Evolutionary conservation across 2,113 vertebrate species (phyloP).

Genomic region (Epinephelus cyanopodus): DNA sequence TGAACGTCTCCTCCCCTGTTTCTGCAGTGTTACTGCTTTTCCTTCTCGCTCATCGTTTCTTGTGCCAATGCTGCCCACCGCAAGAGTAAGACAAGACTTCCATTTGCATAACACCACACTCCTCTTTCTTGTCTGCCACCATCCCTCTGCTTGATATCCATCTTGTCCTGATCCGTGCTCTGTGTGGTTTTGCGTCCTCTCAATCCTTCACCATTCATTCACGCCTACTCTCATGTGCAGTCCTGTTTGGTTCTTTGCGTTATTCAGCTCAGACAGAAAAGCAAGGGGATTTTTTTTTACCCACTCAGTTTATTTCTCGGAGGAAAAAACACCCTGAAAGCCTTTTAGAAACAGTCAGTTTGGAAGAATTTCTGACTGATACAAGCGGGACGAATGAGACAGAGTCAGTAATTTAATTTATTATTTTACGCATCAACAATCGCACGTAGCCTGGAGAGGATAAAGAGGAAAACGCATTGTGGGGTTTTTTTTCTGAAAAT

Average conservation of each 20-base stretch:
- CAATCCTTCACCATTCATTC: slow-evolving; percentile 70
- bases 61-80: slow-evolving; percentile 73
- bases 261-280: slow-evolving; percentile 53
- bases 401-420: slow-evolving; percentile 59
- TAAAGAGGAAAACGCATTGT: slow-evolving; percentile 45
- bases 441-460: slow-evolving; percentile 63
- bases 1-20: slow-evolving; percentile 81
- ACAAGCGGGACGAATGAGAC: slow-evolving; percentile 40
- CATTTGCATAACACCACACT: slow-evolving; percentile 67
- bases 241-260: slow-evolving; percentile 65
- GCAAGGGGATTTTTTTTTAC: slow-evolving; percentile 6
- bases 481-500: slow-evolving; percentile 20
- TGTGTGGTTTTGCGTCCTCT: slow-evolving; percentile 66
- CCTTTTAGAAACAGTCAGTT: slow-evolving; percentile 27
- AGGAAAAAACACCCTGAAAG: slow-evolving; percentile 12
- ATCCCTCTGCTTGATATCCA: slow-evolving; percentile 68
- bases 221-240: slow-evolving; percentile 77
- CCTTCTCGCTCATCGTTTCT: slow-evolving; percentile 67
- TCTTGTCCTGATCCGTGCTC: slow-evolving; percentile 68
- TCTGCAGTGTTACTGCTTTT: slow-evolving; percentile 79
- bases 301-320: slow-evolving; percentile 32
- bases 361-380: slow-evolving; percentile 46
- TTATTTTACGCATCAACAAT: slow-evolving; percentile 79
- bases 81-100: slow-evolving; percentile 73
- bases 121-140: slow-evolving; percentile 51